phyloP scores from a whole-genome alignment of 2,888 invertebrate species.

The Alloplasta piceator region DNA sequence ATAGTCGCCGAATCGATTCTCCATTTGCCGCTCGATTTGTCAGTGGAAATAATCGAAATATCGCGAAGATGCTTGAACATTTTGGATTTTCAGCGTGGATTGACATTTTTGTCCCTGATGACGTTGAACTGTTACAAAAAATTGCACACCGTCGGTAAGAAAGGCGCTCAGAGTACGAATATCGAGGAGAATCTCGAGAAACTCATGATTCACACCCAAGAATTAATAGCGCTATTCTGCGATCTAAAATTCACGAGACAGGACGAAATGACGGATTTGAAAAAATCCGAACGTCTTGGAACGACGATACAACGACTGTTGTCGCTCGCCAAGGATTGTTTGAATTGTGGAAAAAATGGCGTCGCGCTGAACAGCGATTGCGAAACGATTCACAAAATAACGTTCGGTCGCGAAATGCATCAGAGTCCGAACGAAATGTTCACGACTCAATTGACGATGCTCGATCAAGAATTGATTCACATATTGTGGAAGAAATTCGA shows the following conservation, averaged over 20 bases:
- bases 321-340: conserved; percentile 66
- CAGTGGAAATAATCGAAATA: conserved; percentile 74
- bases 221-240: conserved; percentile 71
- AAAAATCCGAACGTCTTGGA: conserved; percentile 71
- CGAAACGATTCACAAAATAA: conserved; percentile 73
- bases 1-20: conserved; percentile 75
- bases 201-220: conserved; percentile 70
- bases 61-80: conserved; percentile 70
- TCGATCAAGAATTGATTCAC: conserved; percentile 71
- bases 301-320: conserved; percentile 73
- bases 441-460: conserved; percentile 52
- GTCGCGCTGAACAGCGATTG: conserved; percentile 14
- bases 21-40: conserved; percentile 77
- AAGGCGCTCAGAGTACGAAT: conserved; percentile 70
- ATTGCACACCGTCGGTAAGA: conserved; percentile 65
- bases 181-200: conserved; percentile 64
- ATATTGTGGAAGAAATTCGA: conserved; percentile 74
- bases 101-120: conserved; percentile 62
- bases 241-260: conserved; percentile 67
- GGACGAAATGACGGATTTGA: conserved; percentile 47
- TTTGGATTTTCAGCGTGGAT: conserved; percentile 71
- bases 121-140: conserved; percentile 72
- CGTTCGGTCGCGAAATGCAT: conserved; percentile 71
- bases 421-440: conserved; percentile 64
- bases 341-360: conserved; percentile 53